A percentile compares a stretch with the other conserved stretches of the same genome.
phyloP scores from a whole-genome alignment of 2,113 vertebrate genomes.

The Cygnus atratus region DNA sequence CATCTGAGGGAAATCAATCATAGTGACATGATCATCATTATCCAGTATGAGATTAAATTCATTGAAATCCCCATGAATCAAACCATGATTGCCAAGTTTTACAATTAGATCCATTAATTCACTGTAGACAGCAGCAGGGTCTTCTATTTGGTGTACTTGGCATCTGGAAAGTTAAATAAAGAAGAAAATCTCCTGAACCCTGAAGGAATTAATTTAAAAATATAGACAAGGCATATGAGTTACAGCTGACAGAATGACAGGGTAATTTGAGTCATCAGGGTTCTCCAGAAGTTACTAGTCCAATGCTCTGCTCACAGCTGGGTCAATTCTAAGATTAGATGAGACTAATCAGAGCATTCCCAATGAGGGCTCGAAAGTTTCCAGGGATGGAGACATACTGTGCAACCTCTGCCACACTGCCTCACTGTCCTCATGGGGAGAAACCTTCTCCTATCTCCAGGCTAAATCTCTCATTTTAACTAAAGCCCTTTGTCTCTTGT shows the following conservation, averaged over 20 bases:
- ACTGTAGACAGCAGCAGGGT: conserved; percentile 87
- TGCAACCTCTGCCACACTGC: neutral
- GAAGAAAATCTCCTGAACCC: neutral
- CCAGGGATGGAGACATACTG: neutral
- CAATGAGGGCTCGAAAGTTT: neutral
- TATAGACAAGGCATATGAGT: accelerated
- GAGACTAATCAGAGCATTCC: neutral
- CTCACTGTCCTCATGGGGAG: neutral
- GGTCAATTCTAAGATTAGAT: neutral
- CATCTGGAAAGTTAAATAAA: conserved; percentile 76
- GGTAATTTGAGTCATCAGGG: neutral
- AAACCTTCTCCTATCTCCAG: neutral
- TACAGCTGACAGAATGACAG: neutral
- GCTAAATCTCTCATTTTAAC: neutral
- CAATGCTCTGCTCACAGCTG: neutral
- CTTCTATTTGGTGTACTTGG: conserved; percentile 88
- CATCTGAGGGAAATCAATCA: conserved; percentile 99
- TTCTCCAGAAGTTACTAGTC: neutral
- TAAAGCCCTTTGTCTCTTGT: neutral
- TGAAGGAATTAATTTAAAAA: neutral
- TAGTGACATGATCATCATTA: conserved; percentile 87
- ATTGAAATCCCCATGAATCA: conserved; percentile 98
- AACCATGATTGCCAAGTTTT: conserved; percentile 91
- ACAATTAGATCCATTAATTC: conserved; percentile 97
- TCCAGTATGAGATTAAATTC: conserved; percentile 97